Evolutionary conservation across 2,113 vertebrate genomes (phyloP).

Genomic region (Lampris incognitus): DNA sequence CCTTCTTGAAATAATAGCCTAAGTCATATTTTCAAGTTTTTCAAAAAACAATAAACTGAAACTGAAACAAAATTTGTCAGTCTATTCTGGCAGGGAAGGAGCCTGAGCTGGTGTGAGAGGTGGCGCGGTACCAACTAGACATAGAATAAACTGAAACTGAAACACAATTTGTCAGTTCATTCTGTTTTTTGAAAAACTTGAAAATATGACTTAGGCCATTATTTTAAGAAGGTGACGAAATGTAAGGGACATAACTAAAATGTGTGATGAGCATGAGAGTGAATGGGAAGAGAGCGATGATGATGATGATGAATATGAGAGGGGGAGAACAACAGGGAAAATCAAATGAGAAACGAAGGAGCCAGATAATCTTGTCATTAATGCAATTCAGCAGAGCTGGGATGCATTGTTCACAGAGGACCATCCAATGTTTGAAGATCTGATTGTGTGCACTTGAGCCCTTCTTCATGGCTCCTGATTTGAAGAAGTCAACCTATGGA

Average conservation of each 20-base stretch:
- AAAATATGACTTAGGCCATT: too few relatives aligned
- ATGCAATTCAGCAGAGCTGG: slow-evolving; percentile 40
- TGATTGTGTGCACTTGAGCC: slow-evolving; percentile 57
- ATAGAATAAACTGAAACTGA: too few relatives aligned
- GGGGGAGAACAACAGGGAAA: slow-evolving; percentile 16
- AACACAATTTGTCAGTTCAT: too few relatives aligned
- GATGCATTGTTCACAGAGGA: slow-evolving; percentile 9
- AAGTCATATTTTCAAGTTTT: too few relatives aligned
- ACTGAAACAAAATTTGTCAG: too few relatives aligned
- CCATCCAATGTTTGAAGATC: slow-evolving; percentile 49
- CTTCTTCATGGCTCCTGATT: slow-evolving; percentile 58
- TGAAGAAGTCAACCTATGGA: slow-evolving; percentile 62
- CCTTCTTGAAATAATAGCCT: too few relatives aligned
- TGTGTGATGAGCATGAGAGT: slow-evolving; percentile 33
- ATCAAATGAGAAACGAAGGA: slow-evolving; percentile 33
- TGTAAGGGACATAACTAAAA: not conserved
- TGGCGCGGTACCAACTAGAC: too few relatives aligned
- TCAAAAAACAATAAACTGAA: too few relatives aligned
- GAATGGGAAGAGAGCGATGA: slow-evolving; percentile 52
- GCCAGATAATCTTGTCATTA: slow-evolving; percentile 32
- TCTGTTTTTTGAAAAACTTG: too few relatives aligned
- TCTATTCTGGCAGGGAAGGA: too few relatives aligned
- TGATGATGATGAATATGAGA: slow-evolving; percentile 61
- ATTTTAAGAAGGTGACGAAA: too few relatives aligned
- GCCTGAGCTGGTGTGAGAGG: too few relatives aligned